These are phyloP conservation scores for Trogon melanurus DNA, from an alignment of 2,113 vertebrate species.

Conservation along the genomic window DNA sequence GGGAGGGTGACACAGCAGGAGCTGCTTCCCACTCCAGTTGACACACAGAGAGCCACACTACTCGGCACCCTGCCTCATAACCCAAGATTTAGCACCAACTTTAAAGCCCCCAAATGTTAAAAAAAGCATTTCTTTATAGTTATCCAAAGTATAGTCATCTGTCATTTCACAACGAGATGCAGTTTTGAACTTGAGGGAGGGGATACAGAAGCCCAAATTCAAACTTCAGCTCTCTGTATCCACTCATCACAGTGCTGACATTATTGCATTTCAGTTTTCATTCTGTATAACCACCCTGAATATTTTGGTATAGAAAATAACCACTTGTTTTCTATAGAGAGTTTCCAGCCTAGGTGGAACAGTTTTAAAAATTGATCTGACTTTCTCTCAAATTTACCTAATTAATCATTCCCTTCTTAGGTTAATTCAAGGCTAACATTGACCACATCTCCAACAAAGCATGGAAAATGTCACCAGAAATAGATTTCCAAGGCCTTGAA, in stretches of 20 bases:
- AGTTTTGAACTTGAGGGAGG: neutral
- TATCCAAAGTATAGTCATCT: neutral
- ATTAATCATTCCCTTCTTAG: constrained; percentile 19
- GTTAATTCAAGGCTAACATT: neutral
- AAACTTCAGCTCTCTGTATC: neutral
- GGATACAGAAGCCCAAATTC: neutral
- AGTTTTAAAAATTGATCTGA: neutral
- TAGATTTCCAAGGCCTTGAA: neutral
- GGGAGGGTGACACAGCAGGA: neutral
- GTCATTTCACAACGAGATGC: neutral
- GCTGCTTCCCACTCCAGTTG: neutral
- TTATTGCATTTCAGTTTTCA: neutral
- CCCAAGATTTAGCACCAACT: neutral
- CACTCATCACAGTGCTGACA: neutral
- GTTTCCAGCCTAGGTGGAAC: neutral
- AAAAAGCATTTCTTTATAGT: neutral
- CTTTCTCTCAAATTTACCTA: constrained; percentile 26
- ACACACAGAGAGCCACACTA: neutral
- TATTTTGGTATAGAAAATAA: neutral
- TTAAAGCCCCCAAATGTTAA: neutral
- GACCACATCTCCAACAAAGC: constrained; percentile 16
- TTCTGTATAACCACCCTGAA: neutral
- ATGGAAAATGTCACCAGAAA: constrained; percentile 28
- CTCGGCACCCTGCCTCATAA: neutral
- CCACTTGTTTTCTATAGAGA: neutral